Base-by-base conservation (phyloP, 1,140 invertebrate genomes). In the Tenebrio molitor region DNA sequence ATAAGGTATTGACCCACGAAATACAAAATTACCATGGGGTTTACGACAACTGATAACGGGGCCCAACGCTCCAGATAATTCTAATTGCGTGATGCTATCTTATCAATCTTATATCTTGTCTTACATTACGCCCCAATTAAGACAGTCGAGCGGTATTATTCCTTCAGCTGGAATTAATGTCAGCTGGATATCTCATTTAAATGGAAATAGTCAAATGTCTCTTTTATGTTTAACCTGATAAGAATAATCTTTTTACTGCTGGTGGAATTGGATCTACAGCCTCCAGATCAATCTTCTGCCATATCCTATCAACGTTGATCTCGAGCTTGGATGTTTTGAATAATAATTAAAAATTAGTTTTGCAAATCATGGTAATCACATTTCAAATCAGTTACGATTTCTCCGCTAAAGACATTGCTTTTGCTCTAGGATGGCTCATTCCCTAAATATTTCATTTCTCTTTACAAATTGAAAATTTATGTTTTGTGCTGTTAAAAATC, bases 201-300 rank as follows among this genome's bases (percentile, higher is more conserved):
- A 50, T 50, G 44, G 44, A 50, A 50, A 50, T 50, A 19, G 44
- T 50, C 44, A 21, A 50, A 50, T 50, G 44, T 50, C 44, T 50
- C 44, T 50, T 50, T 50, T 50, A 50, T 50, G 44, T 50, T 17
- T n/a, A 21, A 2, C n/a, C n/a, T 50, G 44, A 50, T 50, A 50
- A 50, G 44, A 46, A 16, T 46, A 46, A 46, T 16, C 42, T 46
- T 46, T 46, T 46, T 46, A 16, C 42, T 46, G 42, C 12, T 46
- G 7, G 16, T 16, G 17, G 42, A 46, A 5, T 33, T 5, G 29
- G 29, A 16, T 16, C 15, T 12, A 46, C 8, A 16, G 42, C 29
- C 29, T 10, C 29, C 29, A 33, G 29, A 33, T 4, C 29, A 33
- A 10, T 33, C 10, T 33, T 33, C 29, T n/a, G n/a, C n/a, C n/a